phyloP scores from a whole-genome alignment of 2,888 invertebrate genomes.

The Sesia apiformis region DNA sequence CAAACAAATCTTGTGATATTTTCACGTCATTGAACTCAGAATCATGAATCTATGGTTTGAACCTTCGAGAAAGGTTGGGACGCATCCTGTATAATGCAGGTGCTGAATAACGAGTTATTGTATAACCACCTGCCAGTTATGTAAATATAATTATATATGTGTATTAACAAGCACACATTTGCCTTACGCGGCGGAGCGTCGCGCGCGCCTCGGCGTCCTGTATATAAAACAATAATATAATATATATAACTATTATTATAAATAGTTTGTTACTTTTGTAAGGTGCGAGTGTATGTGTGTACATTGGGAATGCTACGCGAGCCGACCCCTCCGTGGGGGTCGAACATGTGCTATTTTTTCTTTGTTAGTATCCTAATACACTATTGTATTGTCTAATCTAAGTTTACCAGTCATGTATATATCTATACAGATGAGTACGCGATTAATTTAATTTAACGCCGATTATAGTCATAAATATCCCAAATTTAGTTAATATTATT shows the following conservation, averaged over 20 bases:
- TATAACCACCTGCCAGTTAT: constrained; percentile 54
- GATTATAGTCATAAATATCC: constrained; percentile 73
- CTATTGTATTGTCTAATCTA: constrained; percentile 61
- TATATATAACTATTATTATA: constrained; percentile 57
- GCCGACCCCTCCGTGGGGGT: constrained; percentile 20
- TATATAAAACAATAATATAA: constrained; percentile 68
- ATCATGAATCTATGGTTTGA: too few relatives aligned
- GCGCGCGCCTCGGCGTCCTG: constrained; percentile 52
- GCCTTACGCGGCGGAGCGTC: constrained; percentile 47
- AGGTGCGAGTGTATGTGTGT: constrained; percentile 58
- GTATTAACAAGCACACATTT: constrained; percentile 45
- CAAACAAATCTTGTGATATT: too few relatives aligned
- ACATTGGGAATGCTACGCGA: constrained; percentile 37
- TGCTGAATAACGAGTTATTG: constrained; percentile 39
- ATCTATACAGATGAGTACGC: constrained; percentile 66
- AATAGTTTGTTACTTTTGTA: constrained; percentile 66
- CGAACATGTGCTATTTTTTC: constrained; percentile 56
- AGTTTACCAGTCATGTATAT: constrained; percentile 73
- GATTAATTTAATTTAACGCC: constrained; percentile 67
- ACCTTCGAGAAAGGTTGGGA: too few relatives aligned
- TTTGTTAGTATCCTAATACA: constrained; percentile 63
- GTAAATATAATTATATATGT: constrained; percentile 48
- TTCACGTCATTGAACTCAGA: too few relatives aligned
- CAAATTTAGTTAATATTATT: constrained; percentile 70
- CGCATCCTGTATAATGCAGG: constrained; percentile 25